Evolutionary conservation across 2,797 vertebrate species (phyloP), one percentile per base, ranked within the genome.

Genomic region (Staurois parvus): DNA sequence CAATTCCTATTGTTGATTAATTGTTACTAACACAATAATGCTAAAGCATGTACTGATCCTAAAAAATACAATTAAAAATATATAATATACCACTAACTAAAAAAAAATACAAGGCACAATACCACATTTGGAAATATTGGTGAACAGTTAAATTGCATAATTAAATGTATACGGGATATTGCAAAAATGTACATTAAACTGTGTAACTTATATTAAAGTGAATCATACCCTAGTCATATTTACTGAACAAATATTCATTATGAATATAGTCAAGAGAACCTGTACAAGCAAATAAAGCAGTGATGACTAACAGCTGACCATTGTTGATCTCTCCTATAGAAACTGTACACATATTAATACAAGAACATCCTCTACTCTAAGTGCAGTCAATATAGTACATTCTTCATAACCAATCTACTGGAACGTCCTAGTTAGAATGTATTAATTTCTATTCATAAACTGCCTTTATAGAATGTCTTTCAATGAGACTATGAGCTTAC

Each of bases 181-280:
- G 48, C 13, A 52, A 52, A 52, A 52, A 4, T 52, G 13, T 19
- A 19, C 48, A 15, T 52, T 15, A 52, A 52, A 13, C 48, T 13
- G 13, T 24, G 52, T 21, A 24, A 59, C 52, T 2, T 19, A 59
- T 56, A 66, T 28, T 66, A 11, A 66, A 30, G 26, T 66, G 29
- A 62, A 28, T 34, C 72, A 81, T 56, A 19, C 11, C 40, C 12
- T 8, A 24, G 37, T 30, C 17, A 45, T 24, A 73, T 64, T 74
- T 73, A 81, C 69, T 74, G 56, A 74, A 37, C 26, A 83, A 82
- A 74, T 59, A 73, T 83, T 32, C 9, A 64, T 83, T 74, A 29
- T 30, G 19, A 24, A 42, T 45, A 12, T 66, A 45, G 28, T 9
- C 24, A 42, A 66, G 11, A 66, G 32, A 83, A 42, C 34, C 42